These are phyloP conservation scores for Drosophila mauritiana DNA, from an alignment of 1,140 invertebrate genomes.

Conservation along the genomic window DNA sequence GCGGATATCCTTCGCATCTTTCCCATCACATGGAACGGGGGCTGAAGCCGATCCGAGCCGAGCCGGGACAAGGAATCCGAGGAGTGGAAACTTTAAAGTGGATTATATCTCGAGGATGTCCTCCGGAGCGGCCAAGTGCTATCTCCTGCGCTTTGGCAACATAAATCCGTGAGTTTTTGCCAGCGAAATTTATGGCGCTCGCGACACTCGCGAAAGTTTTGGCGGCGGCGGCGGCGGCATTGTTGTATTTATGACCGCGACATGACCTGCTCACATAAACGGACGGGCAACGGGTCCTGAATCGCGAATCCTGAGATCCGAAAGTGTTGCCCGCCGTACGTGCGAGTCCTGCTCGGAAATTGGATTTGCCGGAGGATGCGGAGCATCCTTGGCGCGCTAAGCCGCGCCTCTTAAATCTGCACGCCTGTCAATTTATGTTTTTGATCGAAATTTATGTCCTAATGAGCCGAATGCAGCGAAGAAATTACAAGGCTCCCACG, in stretches of 20 bases:
- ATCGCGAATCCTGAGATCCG: constrained; percentile 22
- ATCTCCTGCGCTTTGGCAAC: constrained; percentile 67
- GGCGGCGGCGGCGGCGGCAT: constrained; percentile 61
- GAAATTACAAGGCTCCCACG: constrained; percentile 16
- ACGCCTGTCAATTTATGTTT: constrained; percentile 76
- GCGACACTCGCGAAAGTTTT: constrained; percentile 76
- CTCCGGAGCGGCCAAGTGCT: constrained; percentile 17
- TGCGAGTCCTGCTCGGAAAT: constrained; percentile 66
- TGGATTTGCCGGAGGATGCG: constrained; percentile 61
- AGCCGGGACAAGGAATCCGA: constrained; percentile 3
- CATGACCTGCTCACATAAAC: constrained; percentile 79
- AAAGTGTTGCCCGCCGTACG: constrained; percentile 75
- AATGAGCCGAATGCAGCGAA: constrained; percentile 52
- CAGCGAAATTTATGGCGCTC: constrained; percentile 76
- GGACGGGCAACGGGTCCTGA: constrained; percentile 28
- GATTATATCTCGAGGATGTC: constrained; percentile 69
- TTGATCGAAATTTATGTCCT: constrained; percentile 75
- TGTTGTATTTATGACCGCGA: constrained; percentile 84
- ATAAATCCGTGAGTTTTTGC: constrained; percentile 83
- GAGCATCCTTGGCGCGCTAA: constrained; percentile 20
- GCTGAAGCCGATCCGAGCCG: constrained; percentile 48
- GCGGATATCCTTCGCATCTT: constrained; percentile 59
- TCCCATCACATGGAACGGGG: constrained; percentile 61
- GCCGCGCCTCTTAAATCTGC: constrained; percentile 61
- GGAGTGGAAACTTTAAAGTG: constrained; percentile 81